These are phyloP conservation scores for Cheilinus undulatus DNA, from an alignment of 2,113 vertebrate species.

Conservation along the genomic window DNA sequence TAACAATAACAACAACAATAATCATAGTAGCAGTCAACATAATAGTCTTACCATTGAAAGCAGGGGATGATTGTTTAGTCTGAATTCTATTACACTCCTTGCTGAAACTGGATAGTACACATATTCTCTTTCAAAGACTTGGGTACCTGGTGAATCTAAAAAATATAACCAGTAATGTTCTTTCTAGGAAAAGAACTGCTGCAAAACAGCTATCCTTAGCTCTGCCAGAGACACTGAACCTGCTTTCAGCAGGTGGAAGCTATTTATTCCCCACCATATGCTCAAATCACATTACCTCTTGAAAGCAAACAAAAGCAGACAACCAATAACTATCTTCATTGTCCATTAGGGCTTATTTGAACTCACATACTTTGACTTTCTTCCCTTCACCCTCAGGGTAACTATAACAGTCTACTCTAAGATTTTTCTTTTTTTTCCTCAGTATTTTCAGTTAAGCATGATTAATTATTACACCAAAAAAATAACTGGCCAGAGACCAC, in stretches of 20 bases:
- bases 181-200: conserved; percentile 56
- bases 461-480: conserved; percentile 48
- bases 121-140: conserved; percentile 21
- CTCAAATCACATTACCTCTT: conserved; percentile 9
- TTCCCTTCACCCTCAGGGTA: conserved; percentile 26
- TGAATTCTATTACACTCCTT: conserved; percentile 75
- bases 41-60: conserved; percentile 77
- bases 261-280: conserved; percentile 11
- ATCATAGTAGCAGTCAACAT: conserved; percentile 74
- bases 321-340: neutral
- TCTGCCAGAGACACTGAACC: conserved; percentile 19
- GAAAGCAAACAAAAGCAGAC: conserved; percentile 9
- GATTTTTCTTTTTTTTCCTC: conserved; percentile 24
- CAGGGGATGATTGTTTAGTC: conserved; percentile 73
- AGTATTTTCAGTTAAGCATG: conserved; percentile 26
- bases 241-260: conserved; percentile 5
- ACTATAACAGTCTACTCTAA: conserved; percentile 34
- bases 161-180: conserved; percentile 1
- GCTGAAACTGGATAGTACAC: conserved; percentile 14
- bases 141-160: neutral
- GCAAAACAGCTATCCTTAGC: conserved; percentile 55
- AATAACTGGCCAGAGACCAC: conserved; percentile 69
- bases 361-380: conserved; percentile 5
- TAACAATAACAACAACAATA: conserved; percentile 75
- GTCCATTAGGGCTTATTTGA: conserved; percentile 37